Evolutionary conservation across 2,113 vertebrate species (phyloP).

Genomic region (Coreoperca whiteheadi): DNA sequence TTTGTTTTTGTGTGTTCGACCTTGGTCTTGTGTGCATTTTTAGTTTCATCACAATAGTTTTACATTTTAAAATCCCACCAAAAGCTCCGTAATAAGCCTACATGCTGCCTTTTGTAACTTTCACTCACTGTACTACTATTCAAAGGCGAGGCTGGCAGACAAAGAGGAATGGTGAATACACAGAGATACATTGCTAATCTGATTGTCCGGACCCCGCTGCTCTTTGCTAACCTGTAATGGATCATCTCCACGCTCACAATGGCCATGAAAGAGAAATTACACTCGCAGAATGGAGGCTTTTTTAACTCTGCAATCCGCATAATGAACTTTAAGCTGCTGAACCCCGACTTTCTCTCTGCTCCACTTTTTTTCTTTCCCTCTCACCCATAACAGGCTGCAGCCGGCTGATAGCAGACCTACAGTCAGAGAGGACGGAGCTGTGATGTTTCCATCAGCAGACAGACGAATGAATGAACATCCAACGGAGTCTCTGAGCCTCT

Average conservation of each 20-base stretch:
- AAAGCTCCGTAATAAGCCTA: neutral
- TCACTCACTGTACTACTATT: neutral
- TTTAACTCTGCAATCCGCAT: slow-evolving; percentile 51
- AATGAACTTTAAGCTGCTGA: slow-evolving; percentile 56
- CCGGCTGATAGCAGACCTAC: slow-evolving; percentile 54
- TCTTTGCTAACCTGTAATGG: slow-evolving; percentile 15
- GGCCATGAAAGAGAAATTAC: slow-evolving; percentile 51
- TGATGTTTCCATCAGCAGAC: slow-evolving; percentile 59
- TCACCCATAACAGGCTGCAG: slow-evolving; percentile 36
- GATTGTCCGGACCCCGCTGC: slow-evolving; percentile 39
- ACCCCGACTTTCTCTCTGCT: slow-evolving; percentile 19
- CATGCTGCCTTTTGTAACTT: neutral
- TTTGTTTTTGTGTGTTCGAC: slow-evolving; percentile 27
- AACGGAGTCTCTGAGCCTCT: slow-evolving; percentile 41
- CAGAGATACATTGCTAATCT: slow-evolving; percentile 10
- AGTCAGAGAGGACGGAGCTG: slow-evolving; percentile 34
- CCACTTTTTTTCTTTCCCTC: neutral
- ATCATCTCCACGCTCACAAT: neutral
- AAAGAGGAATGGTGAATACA: neutral
- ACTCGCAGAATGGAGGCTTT: slow-evolving; percentile 14
- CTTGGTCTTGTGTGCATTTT: slow-evolving; percentile 29
- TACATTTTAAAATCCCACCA: neutral
- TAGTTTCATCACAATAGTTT: slow-evolving; percentile 12
- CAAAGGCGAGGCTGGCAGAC: neutral
- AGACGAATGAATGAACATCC: slow-evolving; percentile 83